These are phyloP conservation scores for Sclerurus mexicanus DNA, from an alignment of 2,113 vertebrate genomes.

Conservation along the genomic window DNA sequence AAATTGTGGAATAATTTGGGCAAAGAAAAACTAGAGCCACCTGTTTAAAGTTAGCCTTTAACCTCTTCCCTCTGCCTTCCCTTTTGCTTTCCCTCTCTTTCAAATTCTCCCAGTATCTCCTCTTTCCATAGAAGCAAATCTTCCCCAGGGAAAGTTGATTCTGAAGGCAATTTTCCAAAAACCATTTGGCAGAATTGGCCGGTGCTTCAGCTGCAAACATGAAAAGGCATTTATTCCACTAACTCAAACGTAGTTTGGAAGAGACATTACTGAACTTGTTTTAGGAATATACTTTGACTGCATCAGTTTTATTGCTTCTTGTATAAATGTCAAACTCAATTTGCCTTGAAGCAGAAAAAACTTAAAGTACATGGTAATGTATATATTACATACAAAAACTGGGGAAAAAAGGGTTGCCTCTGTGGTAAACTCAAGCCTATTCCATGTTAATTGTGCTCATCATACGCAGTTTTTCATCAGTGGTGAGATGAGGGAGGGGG, in stretches of 20 bases:
- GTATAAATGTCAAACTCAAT: conserved; percentile 68
- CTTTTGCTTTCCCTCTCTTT: conserved; percentile 49
- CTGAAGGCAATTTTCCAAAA: conserved; percentile 76
- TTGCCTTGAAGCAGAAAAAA: conserved; percentile 53
- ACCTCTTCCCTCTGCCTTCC: conserved; percentile 55
- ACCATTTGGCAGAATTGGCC: conserved; percentile 72
- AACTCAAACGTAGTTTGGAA: conserved; percentile 69
- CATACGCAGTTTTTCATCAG: not conserved
- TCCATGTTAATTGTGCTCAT: conserved; percentile 5
- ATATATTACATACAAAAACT: conserved; percentile 32
- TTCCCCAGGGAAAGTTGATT: conserved; percentile 72
- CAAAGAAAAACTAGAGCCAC: conserved; percentile 65
- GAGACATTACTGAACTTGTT: conserved; percentile 72
- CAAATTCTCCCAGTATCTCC: conserved; percentile 60
- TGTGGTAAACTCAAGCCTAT: not conserved
- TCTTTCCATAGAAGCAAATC: conserved; percentile 68
- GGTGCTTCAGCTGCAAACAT: conserved; percentile 59
- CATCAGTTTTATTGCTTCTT: conserved; percentile 69
- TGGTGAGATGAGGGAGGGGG: not conserved
- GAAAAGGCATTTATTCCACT: conserved; percentile 77
- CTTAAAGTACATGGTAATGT: conserved; percentile 26
- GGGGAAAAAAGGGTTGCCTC: not conserved
- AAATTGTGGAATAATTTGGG: conserved; percentile 49
- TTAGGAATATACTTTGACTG: conserved; percentile 70
- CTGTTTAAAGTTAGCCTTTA: conserved; percentile 63